Evolutionary conservation across 2,888 invertebrate genomes (phyloP).

Genomic region (Shargacucullia verbasci): DNA sequence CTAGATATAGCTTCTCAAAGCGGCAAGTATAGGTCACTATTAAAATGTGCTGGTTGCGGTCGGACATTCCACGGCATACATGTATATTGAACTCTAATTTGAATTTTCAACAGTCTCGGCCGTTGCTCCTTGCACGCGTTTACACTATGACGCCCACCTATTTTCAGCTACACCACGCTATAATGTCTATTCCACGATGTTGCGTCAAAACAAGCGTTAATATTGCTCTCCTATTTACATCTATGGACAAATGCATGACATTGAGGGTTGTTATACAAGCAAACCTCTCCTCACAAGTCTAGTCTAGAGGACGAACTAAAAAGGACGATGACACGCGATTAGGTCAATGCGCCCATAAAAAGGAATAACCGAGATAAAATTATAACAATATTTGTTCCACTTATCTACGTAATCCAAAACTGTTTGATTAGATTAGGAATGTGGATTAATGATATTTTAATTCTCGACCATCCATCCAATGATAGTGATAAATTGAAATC

Average conservation of each 20-base stretch:
- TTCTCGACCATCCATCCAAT: conserved; percentile 15
- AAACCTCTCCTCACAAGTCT: conserved; percentile 49
- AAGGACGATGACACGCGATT: conserved; percentile 30
- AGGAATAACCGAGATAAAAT: conserved; percentile 18
- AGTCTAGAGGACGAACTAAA: conserved; percentile 59
- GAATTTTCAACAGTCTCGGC: conserved; percentile 69
- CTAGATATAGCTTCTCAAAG: conserved; percentile 3
- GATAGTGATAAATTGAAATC: conserved; percentile 23
- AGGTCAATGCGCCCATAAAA: conserved; percentile 37
- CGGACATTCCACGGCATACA: conserved; percentile 46
- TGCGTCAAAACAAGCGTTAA: conserved; percentile 67
- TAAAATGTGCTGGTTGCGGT: conserved; percentile 30
- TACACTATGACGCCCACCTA: conserved; percentile 81
- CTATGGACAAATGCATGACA: conserved; percentile 66
- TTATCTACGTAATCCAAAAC: conserved; percentile 36
- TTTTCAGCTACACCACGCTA: conserved; percentile 77
- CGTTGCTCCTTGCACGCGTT: conserved; percentile 75
- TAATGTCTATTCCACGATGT: conserved; percentile 71
- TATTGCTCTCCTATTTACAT: conserved; percentile 41
- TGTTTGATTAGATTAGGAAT: conserved; percentile 35
- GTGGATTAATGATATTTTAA: conserved; percentile 16
- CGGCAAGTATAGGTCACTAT: conserved; percentile 27
- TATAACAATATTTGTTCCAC: conserved; percentile 38
- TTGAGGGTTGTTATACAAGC: conserved; percentile 65
- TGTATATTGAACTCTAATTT: conserved; percentile 61